phyloP scores from a whole-genome alignment of 2,797 vertebrate species.

The Catamblyrhynchus diadema region DNA sequence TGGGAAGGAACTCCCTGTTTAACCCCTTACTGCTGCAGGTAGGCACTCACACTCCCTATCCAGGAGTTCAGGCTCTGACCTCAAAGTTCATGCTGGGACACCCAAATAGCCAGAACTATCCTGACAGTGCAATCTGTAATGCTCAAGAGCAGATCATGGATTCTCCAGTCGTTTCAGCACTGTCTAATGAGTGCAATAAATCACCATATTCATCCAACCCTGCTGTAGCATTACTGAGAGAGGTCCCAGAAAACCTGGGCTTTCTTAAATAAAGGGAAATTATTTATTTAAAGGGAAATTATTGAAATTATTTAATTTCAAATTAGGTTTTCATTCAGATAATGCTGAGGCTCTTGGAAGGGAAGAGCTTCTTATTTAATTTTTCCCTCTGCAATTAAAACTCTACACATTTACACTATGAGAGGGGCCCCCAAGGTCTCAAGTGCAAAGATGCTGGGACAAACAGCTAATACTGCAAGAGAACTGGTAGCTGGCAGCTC shows the following conservation, averaged over 20 bases:
- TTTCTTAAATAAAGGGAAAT: conserved; percentile 9
- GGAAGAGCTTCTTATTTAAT: background rate
- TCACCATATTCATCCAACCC: background rate
- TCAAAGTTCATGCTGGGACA: background rate
- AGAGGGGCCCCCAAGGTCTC: background rate
- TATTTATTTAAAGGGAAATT: background rate
- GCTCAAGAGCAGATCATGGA: background rate
- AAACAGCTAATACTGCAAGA: background rate
- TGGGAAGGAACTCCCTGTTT: background rate
- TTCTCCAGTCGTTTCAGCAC: background rate
- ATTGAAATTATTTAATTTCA: background rate
- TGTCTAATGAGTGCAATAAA: background rate
- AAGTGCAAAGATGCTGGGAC: background rate
- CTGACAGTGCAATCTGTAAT: background rate
- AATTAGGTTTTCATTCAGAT: background rate
- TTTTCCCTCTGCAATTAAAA: background rate
- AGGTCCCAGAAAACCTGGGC: background rate
- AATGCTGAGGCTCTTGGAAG: background rate
- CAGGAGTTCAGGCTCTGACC: background rate
- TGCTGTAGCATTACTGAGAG: background rate
- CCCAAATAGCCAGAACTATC: background rate
- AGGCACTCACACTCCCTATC: background rate
- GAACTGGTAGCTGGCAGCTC: background rate
- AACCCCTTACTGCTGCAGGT: background rate
- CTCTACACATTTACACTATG: background rate